phyloP scores from a whole-genome alignment of 2,797 vertebrate species.

The Numenius phaeopus region DNA sequence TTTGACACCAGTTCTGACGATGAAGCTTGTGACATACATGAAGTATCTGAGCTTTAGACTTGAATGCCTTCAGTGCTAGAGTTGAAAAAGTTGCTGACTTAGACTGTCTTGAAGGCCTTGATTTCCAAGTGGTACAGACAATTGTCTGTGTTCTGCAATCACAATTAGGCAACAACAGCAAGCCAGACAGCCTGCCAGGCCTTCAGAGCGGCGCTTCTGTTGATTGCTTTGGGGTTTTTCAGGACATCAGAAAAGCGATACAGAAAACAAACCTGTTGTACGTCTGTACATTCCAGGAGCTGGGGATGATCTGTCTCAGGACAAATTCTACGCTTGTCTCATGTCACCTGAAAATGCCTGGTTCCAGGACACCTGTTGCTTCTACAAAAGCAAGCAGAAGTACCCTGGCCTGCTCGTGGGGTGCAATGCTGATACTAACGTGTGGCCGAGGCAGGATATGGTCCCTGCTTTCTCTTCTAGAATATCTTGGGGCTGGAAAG shows the following conservation, averaged over 20 bases:
- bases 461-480: neutral
- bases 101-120: neutral
- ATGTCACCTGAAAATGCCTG: neutral
- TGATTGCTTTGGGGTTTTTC: neutral
- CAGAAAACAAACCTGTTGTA: neutral
- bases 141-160: slow-evolving; percentile 51
- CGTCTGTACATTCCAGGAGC: neutral
- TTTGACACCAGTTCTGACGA: neutral
- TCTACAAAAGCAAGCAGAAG: neutral
- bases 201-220: neutral
- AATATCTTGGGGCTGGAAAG: neutral
- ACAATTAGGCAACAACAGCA: slow-evolving; percentile 40
- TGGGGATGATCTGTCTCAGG: neutral
- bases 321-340: neutral
- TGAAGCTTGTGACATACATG: neutral
- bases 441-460: neutral
- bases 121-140: slow-evolving; percentile 57
- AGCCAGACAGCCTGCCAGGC: slow-evolving; percentile 3
- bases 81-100: slow-evolving; percentile 55
- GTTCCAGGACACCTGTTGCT: neutral
- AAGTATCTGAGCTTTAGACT: neutral
- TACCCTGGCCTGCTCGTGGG: neutral
- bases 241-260: neutral
- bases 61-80: neutral
- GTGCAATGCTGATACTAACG: neutral